Base-by-base conservation (phyloP, 2,888 invertebrate genomes). In the Cryptocephalus moraei region DNA sequence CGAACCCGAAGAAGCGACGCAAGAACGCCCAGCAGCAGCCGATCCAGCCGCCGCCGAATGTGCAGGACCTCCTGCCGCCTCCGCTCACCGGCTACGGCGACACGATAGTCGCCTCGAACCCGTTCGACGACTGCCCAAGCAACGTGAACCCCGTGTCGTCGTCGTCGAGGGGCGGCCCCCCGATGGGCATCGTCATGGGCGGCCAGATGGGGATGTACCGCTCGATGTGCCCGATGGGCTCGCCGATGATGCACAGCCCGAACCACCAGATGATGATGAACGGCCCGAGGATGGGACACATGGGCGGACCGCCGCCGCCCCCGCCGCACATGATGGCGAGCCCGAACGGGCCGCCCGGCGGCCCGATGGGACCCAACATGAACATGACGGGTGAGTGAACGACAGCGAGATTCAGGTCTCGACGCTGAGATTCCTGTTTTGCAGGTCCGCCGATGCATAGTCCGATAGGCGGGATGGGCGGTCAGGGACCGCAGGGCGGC, bases 41-140 rank as follows among this genome's bases (percentile, higher is more conserved):
- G 51, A 78, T 75, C 55, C 81, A 79, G 56, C 84, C 82, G 47
- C 85, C 83, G 49, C 85, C 83, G 49, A 82, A 80, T 63, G 86
- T 82, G 61, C 84, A 54, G 42, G 73, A 91, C 53, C 78, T 91
- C 59, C 88, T 91, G 41, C 91, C 91, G 40, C 91, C 91, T 31
- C 81, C 84, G 1, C 75, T 91, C 62, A 84, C 88, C 41, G 91
- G 91, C 56, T 92, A 89, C 71, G 92, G 92, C 34, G 93, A 93
- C 66, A 93, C 92, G 49, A 91, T 94, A 65, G 85, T 92, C 51
- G 93, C 93, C 48, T 91, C 91, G 53, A 94, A 94, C 73, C 93
- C 93, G 36, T 94, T 94, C 69, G 93, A 94, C 72, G 93, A 94
- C 68, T 87, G 88, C 45, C 89, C 88, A 43, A 80, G 64, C 56